These are phyloP conservation scores for Corydoras sp. DNA, from an alignment of 2,113 vertebrate species.

Conservation along the genomic window DNA sequence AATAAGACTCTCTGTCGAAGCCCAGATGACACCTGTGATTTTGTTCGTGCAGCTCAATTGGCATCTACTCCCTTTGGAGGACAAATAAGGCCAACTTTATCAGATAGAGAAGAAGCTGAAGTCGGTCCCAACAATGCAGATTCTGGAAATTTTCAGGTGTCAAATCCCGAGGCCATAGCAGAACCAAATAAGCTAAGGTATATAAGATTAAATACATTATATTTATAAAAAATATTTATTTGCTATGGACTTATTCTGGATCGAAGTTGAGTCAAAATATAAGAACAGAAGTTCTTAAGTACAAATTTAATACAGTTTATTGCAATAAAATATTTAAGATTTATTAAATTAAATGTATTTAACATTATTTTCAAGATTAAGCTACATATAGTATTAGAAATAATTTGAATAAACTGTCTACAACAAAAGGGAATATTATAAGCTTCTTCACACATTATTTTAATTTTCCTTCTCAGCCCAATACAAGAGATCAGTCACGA, in stretches of 20 bases:
- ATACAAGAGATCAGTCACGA: constrained; percentile 44
- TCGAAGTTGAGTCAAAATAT: too few relatives aligned
- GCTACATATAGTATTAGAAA: too few relatives aligned
- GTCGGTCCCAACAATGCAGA: background rate
- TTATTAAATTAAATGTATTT: too few relatives aligned
- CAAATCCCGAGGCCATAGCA: background rate
- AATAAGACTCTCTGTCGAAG: constrained; percentile 71
- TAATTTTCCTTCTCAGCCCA: constrained; percentile 25
- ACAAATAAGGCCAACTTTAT: background rate
- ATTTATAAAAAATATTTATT: too few relatives aligned
- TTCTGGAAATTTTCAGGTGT: background rate
- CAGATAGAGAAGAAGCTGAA: background rate
- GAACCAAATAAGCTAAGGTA: constrained; percentile 39
- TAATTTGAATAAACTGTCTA: too few relatives aligned
- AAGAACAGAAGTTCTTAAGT: too few relatives aligned
- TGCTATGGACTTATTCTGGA: too few relatives aligned
- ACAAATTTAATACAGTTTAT: too few relatives aligned
- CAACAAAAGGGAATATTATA: too few relatives aligned
- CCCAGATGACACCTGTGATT: constrained; percentile 77
- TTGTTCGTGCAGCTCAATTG: constrained; percentile 67
- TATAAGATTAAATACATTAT: background rate
- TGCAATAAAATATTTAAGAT: too few relatives aligned
- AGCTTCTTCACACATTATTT: background rate
- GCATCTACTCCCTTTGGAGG: constrained; percentile 74
- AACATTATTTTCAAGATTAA: too few relatives aligned